These are phyloP conservation scores for Nycteola revayana DNA, from an alignment of 2,888 invertebrate species.

Conservation along the genomic window DNA sequence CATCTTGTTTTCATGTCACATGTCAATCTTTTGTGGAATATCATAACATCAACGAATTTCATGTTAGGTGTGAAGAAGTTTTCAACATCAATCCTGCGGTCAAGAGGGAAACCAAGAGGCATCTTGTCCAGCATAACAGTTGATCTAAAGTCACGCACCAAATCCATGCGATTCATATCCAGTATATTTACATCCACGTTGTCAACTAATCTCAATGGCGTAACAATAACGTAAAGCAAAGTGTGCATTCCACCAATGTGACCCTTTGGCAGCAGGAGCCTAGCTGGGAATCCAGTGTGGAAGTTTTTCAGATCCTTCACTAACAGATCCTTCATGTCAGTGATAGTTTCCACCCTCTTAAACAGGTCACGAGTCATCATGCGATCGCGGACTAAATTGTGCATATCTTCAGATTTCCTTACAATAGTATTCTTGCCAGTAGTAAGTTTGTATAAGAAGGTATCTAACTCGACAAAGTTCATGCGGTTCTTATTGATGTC, in stretches of 20 bases:
- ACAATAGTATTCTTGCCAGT: conserved; percentile 85
- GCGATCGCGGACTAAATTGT: conserved; percentile 85
- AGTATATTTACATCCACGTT: conserved; percentile 57
- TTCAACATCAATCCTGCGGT: conserved; percentile 83
- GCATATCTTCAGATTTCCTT: conserved; percentile 84
- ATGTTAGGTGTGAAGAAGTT: conserved; percentile 86
- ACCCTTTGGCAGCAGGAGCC: conserved; percentile 88
- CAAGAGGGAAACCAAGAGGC: conserved; percentile 88
- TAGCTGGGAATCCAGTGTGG: conserved; percentile 86
- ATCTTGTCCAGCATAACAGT: conserved; percentile 81
- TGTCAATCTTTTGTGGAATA: conserved; percentile 83
- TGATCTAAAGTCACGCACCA: conserved; percentile 59
- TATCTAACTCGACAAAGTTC: conserved; percentile 85
- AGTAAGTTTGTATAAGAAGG: conserved; percentile 82
- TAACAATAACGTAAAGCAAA: conserved; percentile 84
- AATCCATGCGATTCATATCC: conserved; percentile 72
- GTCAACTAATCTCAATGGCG: conserved; percentile 74
- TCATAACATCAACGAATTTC: conserved; percentile 83
- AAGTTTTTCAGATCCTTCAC: conserved; percentile 64
- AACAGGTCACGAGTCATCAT: conserved; percentile 84
- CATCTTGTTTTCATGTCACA: conserved; percentile 72
- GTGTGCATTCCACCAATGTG: conserved; percentile 84
- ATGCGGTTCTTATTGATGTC: conserved; percentile 82
- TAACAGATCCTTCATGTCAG: conserved; percentile 55
- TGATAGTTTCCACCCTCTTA: conserved; percentile 83